Base-by-base conservation (phyloP, 1,140 invertebrate genomes). In the Odontomachus brunneus region DNA sequence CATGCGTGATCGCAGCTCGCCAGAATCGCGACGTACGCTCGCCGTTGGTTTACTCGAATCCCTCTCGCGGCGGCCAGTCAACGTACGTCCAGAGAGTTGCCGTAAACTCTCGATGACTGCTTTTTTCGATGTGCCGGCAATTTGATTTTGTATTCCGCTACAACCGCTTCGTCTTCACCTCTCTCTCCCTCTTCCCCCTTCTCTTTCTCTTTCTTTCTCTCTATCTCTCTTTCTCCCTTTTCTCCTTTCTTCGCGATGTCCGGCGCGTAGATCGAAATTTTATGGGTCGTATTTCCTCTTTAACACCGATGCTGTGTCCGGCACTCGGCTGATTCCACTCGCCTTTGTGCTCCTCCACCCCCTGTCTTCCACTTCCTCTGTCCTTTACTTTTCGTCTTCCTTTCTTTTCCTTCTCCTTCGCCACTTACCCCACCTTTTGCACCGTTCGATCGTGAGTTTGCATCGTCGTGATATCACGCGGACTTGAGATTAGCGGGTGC, bases 271-370 rank as follows among this genome's bases (percentile, higher is more conserved):
- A 89, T 89, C 72, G 60, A 84, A 85, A 84, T 69, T 89, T 89
- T 89, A 89, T 89, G 66, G 84, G 72, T 86, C 87, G 81, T 89
- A 89, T 89, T 86, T 89, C 66, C 75, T 86, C 84, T 89, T 89
- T 89, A 89, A 89, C 87, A 76, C 75, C 81, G 75, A 82, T 57
- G 84, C 62, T 75, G 44, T 38, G 75, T 71, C 48, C 72, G 29
- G n/a, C 48, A 59, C 75, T 51, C 26, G 59, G 44, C 26, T 72
- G 85, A 87, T 87, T 72, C 82, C 12, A 82, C 69, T 80, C 73
- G 73, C 83, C 85, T 84, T 82, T 88, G 75, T 67, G 59, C 22
- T 22, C 12, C 15, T 26, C 65, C 73, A 48, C n/a, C 33, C 51
- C 24, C 51, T 9, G 17, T n/a, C n/a, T n/a, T 62, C 17, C 24